phyloP scores from a whole-genome alignment of 2,113 vertebrate species.

The Chunga burmeisteri region DNA sequence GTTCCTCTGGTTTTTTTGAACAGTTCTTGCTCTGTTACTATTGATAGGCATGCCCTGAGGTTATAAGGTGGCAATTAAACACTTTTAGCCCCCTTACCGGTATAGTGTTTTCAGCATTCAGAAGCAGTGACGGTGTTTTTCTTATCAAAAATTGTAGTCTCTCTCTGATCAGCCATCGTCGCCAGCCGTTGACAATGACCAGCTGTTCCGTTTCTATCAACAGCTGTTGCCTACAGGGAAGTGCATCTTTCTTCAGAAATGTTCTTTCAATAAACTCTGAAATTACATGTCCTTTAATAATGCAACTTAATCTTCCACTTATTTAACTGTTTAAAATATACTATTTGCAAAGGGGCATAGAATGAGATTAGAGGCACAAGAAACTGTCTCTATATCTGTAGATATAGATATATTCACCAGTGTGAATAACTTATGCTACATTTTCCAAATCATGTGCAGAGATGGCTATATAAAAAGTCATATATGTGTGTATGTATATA shows the following conservation, averaged over 20 bases:
- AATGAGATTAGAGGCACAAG: background rate
- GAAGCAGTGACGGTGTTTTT: background rate
- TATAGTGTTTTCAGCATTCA: background rate
- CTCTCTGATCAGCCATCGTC: background rate
- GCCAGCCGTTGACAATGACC: background rate
- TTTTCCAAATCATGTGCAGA: background rate
- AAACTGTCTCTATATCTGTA: background rate
- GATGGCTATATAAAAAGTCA: background rate
- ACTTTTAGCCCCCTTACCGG: background rate
- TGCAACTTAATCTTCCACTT: background rate
- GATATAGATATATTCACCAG: too few relatives aligned
- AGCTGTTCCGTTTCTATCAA: background rate
- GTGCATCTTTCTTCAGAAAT: background rate
- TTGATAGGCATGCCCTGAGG: background rate
- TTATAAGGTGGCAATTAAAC: background rate
- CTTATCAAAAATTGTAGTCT: background rate
- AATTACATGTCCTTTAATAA: background rate
- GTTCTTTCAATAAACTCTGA: background rate
- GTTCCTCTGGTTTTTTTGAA: background rate
- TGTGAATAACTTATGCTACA: background rate
- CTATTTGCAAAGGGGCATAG: background rate
- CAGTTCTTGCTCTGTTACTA: background rate
- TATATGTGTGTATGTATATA: background rate
- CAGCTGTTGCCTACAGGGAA: background rate
- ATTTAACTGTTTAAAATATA: background rate